These are phyloP conservation scores for Anarrhichthys ocellatus DNA, from an alignment of 2,113 vertebrate genomes.

Conservation along the genomic window DNA sequence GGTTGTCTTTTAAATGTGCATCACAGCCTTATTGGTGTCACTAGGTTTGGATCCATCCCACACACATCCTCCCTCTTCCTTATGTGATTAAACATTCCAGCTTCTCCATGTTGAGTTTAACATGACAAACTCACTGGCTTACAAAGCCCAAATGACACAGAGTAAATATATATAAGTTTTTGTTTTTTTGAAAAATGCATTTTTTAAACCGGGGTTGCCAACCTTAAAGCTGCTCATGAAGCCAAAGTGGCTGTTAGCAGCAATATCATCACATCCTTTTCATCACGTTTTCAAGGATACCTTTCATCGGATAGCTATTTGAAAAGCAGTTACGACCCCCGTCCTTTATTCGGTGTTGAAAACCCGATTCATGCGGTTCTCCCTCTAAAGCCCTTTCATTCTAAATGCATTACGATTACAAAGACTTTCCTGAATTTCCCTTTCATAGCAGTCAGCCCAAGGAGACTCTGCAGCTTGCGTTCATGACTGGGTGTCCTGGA, in stretches of 20 bases:
- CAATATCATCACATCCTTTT: conserved; percentile 15
- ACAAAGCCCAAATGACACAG: not conserved
- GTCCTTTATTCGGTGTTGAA: conserved; percentile 42
- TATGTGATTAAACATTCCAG: not conserved
- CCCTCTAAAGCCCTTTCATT: conserved; percentile 47
- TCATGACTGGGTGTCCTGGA: conserved; percentile 71
- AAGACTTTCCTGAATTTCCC: conserved; percentile 59
- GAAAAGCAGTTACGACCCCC: conserved; percentile 55
- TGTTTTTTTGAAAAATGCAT: not conserved
- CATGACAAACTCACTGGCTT: not conserved
- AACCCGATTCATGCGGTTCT: conserved; percentile 30
- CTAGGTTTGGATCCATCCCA: not conserved
- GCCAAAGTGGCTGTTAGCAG: conserved; percentile 1
- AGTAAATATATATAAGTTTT: not conserved
- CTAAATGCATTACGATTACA: conserved; percentile 59
- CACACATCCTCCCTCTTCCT: not conserved
- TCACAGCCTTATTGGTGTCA: not conserved
- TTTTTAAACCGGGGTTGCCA: not conserved
- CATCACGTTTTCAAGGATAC: conserved; percentile 38
- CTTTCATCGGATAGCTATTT: conserved; percentile 30
- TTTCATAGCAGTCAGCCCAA: conserved; percentile 46
- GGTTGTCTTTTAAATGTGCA: not conserved
- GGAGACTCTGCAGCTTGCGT: conserved; percentile 54
- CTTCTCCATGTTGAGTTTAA: not conserved
- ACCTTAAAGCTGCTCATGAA: conserved; percentile 21